Conservation (phyloP, 2,113 vertebrate species). For the Salvelinus alpinus region DNA sequence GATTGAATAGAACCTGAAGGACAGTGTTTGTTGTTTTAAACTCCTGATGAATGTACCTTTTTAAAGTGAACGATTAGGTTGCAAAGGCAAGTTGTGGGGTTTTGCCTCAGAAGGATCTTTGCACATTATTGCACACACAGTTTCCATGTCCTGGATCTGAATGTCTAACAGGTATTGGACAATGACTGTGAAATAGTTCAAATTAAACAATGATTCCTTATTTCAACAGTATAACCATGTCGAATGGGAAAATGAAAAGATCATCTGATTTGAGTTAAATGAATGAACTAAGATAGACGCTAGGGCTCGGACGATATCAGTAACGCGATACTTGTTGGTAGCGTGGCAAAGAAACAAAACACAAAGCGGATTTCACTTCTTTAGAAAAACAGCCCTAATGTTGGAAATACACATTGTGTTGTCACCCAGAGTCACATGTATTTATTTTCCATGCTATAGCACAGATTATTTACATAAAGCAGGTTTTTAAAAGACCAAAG, state of each 20-base stretch:
- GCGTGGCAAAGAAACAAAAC: too few species aligned
- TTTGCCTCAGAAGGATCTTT: conserved; percentile 58
- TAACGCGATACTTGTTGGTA: too few species aligned
- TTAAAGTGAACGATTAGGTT: conserved; percentile 20
- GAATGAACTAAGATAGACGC: too few species aligned
- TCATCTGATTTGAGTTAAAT: not conserved
- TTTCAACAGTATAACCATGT: not conserved
- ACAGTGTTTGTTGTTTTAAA: conserved; percentile 20
- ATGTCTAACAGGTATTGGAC: not conserved
- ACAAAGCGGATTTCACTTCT: too few species aligned
- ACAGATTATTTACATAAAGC: too few species aligned
- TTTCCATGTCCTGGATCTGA: conserved; percentile 2
- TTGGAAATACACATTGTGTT: too few species aligned
- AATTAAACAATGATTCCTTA: not conserved
- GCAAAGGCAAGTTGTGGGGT: conserved; percentile 21
- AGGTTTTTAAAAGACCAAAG: too few species aligned
- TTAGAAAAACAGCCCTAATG: too few species aligned
- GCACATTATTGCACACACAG: conserved; percentile 63
- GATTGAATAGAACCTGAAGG: conserved; percentile 23
- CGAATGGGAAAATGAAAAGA: not conserved
- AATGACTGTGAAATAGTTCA: not conserved
- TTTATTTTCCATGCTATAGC: too few species aligned
- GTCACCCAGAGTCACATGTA: too few species aligned
- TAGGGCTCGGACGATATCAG: too few species aligned
- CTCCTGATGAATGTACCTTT: conserved; percentile 56